Evolutionary conservation across 2,797 vertebrate species (phyloP), one percentile per base, ranked within the genome.

Genomic region (Spea hammondii): DNA sequence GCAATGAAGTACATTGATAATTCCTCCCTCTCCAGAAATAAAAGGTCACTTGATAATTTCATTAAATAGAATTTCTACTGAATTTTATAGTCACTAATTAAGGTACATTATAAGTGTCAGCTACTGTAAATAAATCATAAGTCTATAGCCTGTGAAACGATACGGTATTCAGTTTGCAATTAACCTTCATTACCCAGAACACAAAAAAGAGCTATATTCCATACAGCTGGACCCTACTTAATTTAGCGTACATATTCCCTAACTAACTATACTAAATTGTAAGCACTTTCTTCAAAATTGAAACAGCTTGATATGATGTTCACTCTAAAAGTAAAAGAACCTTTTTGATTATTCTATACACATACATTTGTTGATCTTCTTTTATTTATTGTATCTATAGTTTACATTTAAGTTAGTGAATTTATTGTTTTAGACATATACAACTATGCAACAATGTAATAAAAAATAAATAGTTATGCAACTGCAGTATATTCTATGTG

Each of bases 291-390:
- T 17, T 46, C 55, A 54, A 64, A 65, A 77, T 51, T 32, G 53
- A 77, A 70, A 77, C 76, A 70, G 49, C 48, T 77, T 62, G 62
- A 70, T 70, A 53, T 11, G 49, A 51, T 71, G n/a, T 44, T 48
- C 11, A 78, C 45, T 78, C 60, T 72, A 60, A 32, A 32, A 32
- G 32, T 32, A 32, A 32, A 32, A 32, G 32, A 32, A 32, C 1
- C 32, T 32, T 32, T 32, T 32, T 32, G 32, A 32, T 32, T 54
- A 78, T 78, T 72, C 76, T 54, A 13, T 53, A 13, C 65, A 68
- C 67, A 67, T 76, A 47, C 54, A 49, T 14, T 8, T 67, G 9
- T 67, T 17, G 50, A 76, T 5, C 57, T 60, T 54, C 6, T 48
- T 49, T 32, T 32, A 32, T 32, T 32, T 32, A 32, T 32, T 32